Evolutionary conservation across 53 echinoderm and acorn worm genomes (phyloP).

Genomic region (Holothuria scabra): DNA sequence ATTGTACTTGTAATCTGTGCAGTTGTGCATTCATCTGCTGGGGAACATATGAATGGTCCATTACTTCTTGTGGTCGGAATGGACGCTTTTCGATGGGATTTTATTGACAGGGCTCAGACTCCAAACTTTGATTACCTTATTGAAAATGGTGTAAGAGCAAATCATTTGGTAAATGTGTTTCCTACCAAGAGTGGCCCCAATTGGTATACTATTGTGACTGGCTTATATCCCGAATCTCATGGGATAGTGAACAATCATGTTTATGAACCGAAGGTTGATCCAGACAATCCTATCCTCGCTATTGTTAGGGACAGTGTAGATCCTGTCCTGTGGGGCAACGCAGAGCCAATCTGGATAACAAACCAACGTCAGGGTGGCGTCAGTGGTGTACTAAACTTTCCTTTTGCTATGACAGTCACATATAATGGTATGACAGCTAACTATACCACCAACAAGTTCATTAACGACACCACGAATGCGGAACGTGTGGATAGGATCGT

Average conservation of each 20-base stretch:
- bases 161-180: conserved; percentile 70
- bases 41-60: conserved; percentile 1
- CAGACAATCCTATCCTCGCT: conserved; percentile 14
- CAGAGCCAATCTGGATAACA: conserved; percentile 90
- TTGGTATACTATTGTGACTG: conserved; percentile 81
- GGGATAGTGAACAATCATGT: conserved; percentile 84
- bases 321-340: conserved; percentile 70
- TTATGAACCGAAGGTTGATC: conserved; percentile 74
- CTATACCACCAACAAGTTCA: conserved; percentile 47
- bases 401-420: conserved; percentile 59
- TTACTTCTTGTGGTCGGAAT: conserved; percentile 82
- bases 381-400: conserved; percentile 70
- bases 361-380: conserved; percentile 80
- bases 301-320: conserved; percentile 12
- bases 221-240: conserved; percentile 88
- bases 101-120: conserved; percentile 67
- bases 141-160: conserved; percentile 67
- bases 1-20: no score
- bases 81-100: conserved; percentile 93
- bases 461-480: conserved; percentile 43
- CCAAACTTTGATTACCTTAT: conserved; percentile 79
- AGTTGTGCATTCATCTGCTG: no score
- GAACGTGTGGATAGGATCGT: conserved; percentile 67
- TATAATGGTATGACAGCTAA: conserved; percentile 65
- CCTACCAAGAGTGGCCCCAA: conserved; percentile 92